Conservation (phyloP, 2,797 vertebrate species). For the Taeniopygia guttata region DNA sequence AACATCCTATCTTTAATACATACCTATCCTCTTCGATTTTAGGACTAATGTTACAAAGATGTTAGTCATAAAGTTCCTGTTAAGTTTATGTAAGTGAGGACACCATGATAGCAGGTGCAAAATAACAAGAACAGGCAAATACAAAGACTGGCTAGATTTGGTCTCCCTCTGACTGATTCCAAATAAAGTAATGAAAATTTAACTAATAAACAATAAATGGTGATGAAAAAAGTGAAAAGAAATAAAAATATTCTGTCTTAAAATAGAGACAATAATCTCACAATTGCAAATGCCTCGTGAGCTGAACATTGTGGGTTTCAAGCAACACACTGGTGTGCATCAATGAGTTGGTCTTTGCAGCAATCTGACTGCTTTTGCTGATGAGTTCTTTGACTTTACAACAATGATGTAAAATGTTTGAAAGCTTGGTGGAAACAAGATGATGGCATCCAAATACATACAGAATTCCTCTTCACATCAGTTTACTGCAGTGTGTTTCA, state of each 20-base stretch:
- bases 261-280: background rate
- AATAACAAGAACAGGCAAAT: background rate
- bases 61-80: background rate
- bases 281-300: background rate
- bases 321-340: background rate
- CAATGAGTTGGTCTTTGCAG: background rate
- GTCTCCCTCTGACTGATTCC: background rate
- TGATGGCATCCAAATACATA: background rate
- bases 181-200: background rate
- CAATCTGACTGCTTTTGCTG: background rate
- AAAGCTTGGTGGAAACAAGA: background rate
- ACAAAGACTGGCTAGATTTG: background rate
- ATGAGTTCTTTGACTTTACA: background rate
- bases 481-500: background rate
- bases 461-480: background rate
- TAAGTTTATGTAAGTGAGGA: background rate
- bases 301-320: background rate
- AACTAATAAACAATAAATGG: background rate
- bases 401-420: rapidly evolving
- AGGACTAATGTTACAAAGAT: background rate
- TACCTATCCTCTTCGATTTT: background rate
- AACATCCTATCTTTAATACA: background rate
- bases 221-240: background rate
- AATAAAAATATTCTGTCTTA: background rate
- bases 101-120: rapidly evolving